These are phyloP conservation scores for Homalodisca vitripennis DNA, from an alignment of 1,140 invertebrate genomes.

Conservation along the genomic window DNA sequence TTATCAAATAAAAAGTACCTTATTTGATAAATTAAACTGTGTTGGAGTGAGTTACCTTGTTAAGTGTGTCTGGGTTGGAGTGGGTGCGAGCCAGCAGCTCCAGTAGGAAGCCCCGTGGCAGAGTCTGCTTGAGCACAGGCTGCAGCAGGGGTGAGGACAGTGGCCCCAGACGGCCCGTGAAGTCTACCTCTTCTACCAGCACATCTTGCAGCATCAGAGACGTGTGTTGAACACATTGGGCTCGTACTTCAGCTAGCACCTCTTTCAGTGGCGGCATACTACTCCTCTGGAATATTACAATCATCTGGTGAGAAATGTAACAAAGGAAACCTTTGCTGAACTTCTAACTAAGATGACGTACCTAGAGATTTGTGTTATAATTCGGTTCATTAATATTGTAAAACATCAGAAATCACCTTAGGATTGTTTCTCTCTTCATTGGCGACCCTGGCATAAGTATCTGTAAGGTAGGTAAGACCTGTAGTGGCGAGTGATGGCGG, in stretches of 20 bases:
- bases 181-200: conserved; percentile 48
- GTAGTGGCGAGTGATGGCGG: conserved; percentile 42
- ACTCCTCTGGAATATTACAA: conserved; percentile 53
- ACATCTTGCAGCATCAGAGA: conserved; percentile 60
- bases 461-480: conserved; percentile 59
- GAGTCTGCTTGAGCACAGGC: conserved; percentile 60
- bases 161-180: conserved; percentile 29
- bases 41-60: no score
- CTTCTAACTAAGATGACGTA: neutral
- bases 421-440: conserved; percentile 69
- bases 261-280: conserved; percentile 58
- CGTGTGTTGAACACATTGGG: conserved; percentile 62
- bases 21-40: no score
- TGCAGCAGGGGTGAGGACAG: conserved; percentile 56
- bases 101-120: conserved; percentile 66
- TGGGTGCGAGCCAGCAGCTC: conserved; percentile 62
- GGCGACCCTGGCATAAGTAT: conserved; percentile 66
- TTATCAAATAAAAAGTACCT: no score
- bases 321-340: no score
- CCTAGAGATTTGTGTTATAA: neutral
- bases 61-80: conserved; percentile 55
- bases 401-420: no score
- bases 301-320: no score
- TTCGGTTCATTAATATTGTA: no score
- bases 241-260: conserved; percentile 56